phyloP scores from a whole-genome alignment of 2,113 vertebrate genomes.

The Pteronura brasiliensis region DNA sequence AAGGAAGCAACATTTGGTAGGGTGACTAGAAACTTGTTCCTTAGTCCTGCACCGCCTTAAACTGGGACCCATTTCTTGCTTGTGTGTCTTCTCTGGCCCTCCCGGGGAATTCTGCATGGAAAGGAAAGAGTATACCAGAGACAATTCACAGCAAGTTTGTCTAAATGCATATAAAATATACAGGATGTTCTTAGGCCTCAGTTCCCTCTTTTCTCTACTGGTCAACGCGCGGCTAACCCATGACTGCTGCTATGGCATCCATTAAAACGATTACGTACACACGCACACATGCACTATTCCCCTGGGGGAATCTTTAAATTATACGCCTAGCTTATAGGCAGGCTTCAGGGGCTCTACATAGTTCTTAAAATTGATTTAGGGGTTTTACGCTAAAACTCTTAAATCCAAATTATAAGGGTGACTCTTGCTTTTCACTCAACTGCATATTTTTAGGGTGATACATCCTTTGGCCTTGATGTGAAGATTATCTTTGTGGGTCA shows the following conservation, averaged over 20 bases:
- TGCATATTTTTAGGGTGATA: background rate
- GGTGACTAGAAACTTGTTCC: too few species aligned
- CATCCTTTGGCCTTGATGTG: background rate
- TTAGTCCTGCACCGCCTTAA: fast-evolving
- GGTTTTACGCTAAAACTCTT: background rate
- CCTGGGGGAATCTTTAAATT: background rate
- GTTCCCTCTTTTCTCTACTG: background rate
- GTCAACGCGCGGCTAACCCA: background rate
- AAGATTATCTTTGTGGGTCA: background rate
- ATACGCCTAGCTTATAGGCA: background rate
- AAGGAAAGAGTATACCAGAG: background rate
- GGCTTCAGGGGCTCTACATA: background rate
- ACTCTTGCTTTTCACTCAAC: slow-evolving; percentile 18
- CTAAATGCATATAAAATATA: too few species aligned
- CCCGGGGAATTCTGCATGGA: fast-evolving
- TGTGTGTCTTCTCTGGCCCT: background rate
- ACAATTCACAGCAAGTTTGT: background rate
- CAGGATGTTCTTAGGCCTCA: background rate
- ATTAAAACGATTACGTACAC: background rate
- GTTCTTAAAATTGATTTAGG: background rate
- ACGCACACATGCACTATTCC: background rate
- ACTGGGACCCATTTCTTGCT: background rate
- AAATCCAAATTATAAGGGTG: background rate
- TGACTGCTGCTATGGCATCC: background rate
- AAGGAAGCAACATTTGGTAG: background rate